Base-by-base conservation (phyloP, 2,888 invertebrate genomes). In the Drosophila kokeensis region DNA sequence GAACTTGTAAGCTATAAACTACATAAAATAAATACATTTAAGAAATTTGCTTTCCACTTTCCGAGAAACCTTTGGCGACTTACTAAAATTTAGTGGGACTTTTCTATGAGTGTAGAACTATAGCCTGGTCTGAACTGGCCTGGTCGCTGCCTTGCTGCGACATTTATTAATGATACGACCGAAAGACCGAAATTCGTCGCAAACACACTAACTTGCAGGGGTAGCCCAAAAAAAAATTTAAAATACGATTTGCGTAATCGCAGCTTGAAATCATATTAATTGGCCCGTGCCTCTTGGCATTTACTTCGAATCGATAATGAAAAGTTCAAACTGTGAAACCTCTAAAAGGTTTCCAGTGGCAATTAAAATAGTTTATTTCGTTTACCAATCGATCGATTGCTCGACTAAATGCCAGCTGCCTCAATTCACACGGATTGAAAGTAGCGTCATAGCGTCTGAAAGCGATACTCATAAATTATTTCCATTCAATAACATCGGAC, bases 131-230 rank as follows among this genome's bases (percentile, higher is more conserved):
- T 54, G 40, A 15, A 32, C 55, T 52, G 69, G 48, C 52, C 52
- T 60, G 71, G 45, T 10, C 32, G 32, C 36, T 58, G 69, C 55
- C 63, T 58, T 59, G n/a, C 21, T 53, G 64, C 71, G 89, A 85
- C 85, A 80, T 82, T 85, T 85, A 85, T 84, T 84, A 89, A 85
- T 85, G 85, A 74, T 89, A 57, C 70, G 54, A 55, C 34, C 49
- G 49, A 66, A 67, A 76, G 52, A 58, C 40, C 38, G 49, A 66
- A 67, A 76, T 57, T 68, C 68, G 36, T 57, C 34, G 68, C 59
- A 73, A 53, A 57, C 57, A 42, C 34, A 48, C 36, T 24, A 7
- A 69, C 40, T 68, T 69, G 62, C 59, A 59, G 64, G 55, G 67
- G 57, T 48, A 59, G 42, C 38, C 58, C 32, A 58, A 73, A 71